Conservation (phyloP, 2,888 invertebrate genomes). For the Arctia plantaginis region DNA sequence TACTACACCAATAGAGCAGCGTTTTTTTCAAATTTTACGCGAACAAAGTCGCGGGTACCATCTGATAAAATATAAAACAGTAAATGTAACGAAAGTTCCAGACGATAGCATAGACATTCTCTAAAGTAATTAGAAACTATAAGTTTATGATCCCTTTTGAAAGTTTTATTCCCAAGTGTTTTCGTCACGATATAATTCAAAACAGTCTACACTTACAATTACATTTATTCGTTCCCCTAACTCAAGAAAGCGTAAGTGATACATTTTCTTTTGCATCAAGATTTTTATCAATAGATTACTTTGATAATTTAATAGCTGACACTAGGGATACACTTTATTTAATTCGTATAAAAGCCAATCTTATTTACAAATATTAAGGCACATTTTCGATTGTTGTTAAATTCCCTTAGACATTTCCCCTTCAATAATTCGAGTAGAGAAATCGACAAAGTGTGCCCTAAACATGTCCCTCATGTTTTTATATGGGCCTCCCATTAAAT, state of each 20-base stretch:
- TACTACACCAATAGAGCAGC: too few species aligned
- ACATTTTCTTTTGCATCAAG: constrained; percentile 44
- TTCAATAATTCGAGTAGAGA: constrained; percentile 47
- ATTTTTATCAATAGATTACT: constrained; percentile 53
- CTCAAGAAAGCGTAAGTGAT: constrained; percentile 39
- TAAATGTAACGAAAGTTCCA: not conserved
- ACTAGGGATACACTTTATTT: constrained; percentile 40
- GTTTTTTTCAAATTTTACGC: too few species aligned
- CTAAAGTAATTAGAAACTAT: not conserved
- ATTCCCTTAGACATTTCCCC: constrained; percentile 35
- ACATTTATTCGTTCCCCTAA: constrained; percentile 25
- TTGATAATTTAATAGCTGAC: constrained; percentile 50
- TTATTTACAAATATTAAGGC: not conserved
- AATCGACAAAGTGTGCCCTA: constrained; percentile 58
- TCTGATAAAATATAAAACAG: not conserved
- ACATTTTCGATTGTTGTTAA: constrained; percentile 13
- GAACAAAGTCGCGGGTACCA: too few species aligned
- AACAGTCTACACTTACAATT: constrained; percentile 14
- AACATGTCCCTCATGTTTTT: constrained; percentile 63
- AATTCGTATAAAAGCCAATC: constrained; percentile 7
- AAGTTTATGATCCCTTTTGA: not conserved
- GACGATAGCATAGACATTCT: not conserved
- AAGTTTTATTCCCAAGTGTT: constrained; percentile 8
- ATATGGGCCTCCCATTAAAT: constrained; percentile 59
- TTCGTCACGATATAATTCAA: constrained; percentile 14